Evolutionary conservation across 2,888 invertebrate genomes (phyloP).

Genomic region (Meteorus colon): DNA sequence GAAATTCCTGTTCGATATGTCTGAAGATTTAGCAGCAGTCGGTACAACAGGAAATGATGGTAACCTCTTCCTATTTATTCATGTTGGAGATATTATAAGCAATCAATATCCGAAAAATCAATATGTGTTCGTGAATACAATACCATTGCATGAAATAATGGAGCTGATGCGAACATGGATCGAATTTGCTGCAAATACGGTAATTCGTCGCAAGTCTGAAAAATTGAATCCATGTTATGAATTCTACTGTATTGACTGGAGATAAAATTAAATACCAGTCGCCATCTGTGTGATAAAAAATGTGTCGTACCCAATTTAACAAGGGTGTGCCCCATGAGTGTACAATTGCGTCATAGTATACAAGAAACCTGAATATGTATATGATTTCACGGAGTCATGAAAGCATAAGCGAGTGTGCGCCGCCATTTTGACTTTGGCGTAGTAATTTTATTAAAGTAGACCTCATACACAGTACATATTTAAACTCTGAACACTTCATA

Average conservation of each 20-base stretch:
- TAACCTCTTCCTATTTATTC: no score
- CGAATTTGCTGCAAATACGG: no score
- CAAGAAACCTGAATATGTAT: constrained; percentile 57
- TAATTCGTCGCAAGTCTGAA: no score
- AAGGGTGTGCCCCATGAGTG: constrained; percentile 54
- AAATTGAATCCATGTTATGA: no score
- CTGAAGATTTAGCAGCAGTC: no score
- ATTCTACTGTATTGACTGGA: neutral
- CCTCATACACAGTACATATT: neutral
- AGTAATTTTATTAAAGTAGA: constrained; percentile 56
- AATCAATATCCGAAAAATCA: no score
- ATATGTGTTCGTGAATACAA: no score
- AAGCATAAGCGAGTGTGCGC: constrained; percentile 36
- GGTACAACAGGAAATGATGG: no score
- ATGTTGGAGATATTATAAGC: no score
- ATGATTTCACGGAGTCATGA: constrained; percentile 52
- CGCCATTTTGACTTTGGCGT: constrained; percentile 63
- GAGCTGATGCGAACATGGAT: no score
- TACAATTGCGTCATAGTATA: constrained; percentile 64
- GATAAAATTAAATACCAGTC: constrained; percentile 22
- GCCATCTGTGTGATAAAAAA: constrained; percentile 55
- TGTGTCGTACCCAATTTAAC: constrained; percentile 43
- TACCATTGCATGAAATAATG: no score
- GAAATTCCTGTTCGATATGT: no score
- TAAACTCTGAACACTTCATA: neutral